A percentile compares a stretch with the other conserved stretches of the same genome.
Evolutionary conservation across 2,113 vertebrate genomes (phyloP).

Genomic region (Sitta europaea): DNA sequence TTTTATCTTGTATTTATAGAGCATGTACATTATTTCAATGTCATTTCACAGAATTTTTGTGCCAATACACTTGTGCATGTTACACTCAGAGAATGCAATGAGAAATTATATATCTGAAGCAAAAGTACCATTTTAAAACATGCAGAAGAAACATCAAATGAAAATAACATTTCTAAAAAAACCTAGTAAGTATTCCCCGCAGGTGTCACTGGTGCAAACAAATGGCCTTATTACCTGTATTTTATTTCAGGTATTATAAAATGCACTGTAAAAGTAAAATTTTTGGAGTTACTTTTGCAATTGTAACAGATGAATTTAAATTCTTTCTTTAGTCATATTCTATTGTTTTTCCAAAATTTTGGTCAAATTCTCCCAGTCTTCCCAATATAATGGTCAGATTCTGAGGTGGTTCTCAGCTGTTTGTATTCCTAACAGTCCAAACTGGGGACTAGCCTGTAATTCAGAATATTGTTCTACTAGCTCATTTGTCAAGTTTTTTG

Average conservation of each 20-base stretch:
- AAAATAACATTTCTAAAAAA: not conserved
- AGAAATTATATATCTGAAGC: not conserved
- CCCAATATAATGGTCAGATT: not conserved
- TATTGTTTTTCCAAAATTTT: not conserved
- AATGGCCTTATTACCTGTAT: not conserved
- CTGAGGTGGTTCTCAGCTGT: not conserved
- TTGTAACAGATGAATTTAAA: not conserved
- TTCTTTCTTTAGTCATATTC: not conserved
- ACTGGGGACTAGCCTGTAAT: fast-evolving
- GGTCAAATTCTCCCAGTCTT: not conserved
- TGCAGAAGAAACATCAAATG: not conserved
- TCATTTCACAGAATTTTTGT: not conserved
- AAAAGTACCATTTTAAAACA: not conserved
- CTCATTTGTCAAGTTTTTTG: not conserved
- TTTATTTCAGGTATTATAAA: not conserved
- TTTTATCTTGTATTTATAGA: not conserved
- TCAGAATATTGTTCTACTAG: not conserved
- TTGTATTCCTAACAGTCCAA: not conserved
- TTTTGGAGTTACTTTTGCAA: not conserved
- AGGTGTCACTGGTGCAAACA: fast-evolving
- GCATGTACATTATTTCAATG: not conserved
- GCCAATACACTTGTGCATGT: not conserved
- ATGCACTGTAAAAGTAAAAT: not conserved
- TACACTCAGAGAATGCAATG: not conserved
- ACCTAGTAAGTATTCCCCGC: not conserved